Conservation (phyloP, 2,888 invertebrate genomes). For the Sesia apiformis region DNA sequence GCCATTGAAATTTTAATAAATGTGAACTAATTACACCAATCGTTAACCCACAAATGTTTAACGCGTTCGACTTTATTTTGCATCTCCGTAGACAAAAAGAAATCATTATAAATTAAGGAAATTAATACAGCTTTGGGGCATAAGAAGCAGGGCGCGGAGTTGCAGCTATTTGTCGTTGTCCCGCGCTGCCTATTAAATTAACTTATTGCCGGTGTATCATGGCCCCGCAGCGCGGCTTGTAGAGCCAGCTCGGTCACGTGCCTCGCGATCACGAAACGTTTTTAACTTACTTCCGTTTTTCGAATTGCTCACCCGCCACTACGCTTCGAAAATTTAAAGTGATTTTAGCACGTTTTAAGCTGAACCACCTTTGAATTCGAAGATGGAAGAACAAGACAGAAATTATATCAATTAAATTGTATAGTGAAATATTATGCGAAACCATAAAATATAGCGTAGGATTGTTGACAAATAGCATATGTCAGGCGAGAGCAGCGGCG, state of each 20-base stretch:
- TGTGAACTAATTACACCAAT: no score
- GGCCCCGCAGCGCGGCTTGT: constrained; percentile 16
- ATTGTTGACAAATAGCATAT: not conserved
- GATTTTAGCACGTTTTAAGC: not conserved
- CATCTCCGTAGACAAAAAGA: constrained; percentile 6
- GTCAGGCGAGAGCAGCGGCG: constrained; percentile 1
- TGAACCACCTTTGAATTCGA: not conserved
- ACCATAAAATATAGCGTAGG: no score
- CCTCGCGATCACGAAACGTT: constrained; percentile 52
- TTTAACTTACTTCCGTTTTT: constrained; percentile 56
- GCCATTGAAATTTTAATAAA: no score
- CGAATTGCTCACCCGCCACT: constrained; percentile 32
- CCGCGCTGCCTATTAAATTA: constrained; percentile 20
- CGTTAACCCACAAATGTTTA: no score
- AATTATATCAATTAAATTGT: no score
- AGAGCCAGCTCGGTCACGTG: constrained; percentile 36
- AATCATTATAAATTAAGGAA: constrained; percentile 21
- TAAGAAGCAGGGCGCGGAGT: constrained; percentile 16
- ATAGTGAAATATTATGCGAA: no score
- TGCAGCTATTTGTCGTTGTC: constrained; percentile 26
- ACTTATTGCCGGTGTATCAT: constrained; percentile 14
- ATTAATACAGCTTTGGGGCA: constrained; percentile 20
- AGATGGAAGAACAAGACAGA: no score
- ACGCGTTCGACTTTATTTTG: no score
- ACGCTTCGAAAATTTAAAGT: constrained; percentile 10